A percentile compares a stretch with the other conserved stretches of the same genome.
Evolutionary conservation across 2,797 vertebrate species (phyloP).

Genomic region (Todus mexicanus): DNA sequence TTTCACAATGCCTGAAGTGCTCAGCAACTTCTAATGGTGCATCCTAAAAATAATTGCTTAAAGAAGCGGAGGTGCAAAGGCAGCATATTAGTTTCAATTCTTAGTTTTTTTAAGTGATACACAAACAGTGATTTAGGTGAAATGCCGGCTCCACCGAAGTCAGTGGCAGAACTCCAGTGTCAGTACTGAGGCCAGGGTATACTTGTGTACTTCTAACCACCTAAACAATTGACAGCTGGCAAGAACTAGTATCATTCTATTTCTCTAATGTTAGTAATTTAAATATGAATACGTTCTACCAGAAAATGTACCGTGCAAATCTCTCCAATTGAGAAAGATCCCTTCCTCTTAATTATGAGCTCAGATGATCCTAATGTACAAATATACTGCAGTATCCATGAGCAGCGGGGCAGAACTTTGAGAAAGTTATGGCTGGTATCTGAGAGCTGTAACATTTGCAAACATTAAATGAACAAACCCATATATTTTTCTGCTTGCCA

Average conservation of each 20-base stretch:
- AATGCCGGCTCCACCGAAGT: not conserved
- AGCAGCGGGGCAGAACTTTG: not conserved
- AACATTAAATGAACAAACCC: constrained; percentile 12
- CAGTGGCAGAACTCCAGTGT: not conserved
- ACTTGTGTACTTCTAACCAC: not conserved
- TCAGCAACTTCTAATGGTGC: not conserved
- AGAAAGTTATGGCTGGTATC: not conserved
- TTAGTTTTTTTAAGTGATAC: not conserved
- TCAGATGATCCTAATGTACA: not conserved
- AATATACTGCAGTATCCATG: not conserved
- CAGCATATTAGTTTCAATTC: not conserved
- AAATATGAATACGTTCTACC: not conserved
- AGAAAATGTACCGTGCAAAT: not conserved
- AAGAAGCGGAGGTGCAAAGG: not conserved
- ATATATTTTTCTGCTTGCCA: constrained; percentile 49
- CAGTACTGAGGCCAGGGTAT: not conserved
- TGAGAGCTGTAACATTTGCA: constrained; percentile 22
- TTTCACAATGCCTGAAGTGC: not conserved
- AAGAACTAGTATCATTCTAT: not conserved
- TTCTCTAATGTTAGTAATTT: not conserved
- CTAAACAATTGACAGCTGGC: not conserved
- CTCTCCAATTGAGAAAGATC: not conserved
- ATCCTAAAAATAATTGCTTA: not conserved
- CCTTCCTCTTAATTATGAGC: not conserved
- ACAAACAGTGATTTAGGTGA: not conserved